These are phyloP conservation scores for Epinotia ramella DNA, from an alignment of 2,888 invertebrate genomes.

Conservation along the genomic window DNA sequence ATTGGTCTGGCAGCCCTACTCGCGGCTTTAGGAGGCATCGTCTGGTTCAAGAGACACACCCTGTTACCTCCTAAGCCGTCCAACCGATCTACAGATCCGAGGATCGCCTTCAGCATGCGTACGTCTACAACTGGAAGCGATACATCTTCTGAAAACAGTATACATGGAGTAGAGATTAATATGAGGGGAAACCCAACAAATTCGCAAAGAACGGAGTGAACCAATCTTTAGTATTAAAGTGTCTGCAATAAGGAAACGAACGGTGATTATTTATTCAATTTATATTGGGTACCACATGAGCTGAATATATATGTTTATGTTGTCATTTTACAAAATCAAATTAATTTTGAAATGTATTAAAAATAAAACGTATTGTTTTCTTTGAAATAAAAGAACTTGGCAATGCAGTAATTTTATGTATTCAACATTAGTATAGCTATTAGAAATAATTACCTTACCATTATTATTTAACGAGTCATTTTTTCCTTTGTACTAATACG, in stretches of 20 bases:
- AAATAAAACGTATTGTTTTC: not conserved
- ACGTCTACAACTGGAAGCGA: not conserved
- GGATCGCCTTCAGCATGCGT: slow-evolving; percentile 4
- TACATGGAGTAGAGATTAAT: slow-evolving; percentile 2
- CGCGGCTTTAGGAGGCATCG: slow-evolving; percentile 55
- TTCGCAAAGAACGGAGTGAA: not conserved
- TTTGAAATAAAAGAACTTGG: too few species aligned
- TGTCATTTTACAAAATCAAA: too few species aligned
- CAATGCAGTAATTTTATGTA: too few species aligned
- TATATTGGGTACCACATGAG: too few species aligned
- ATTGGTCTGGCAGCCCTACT: slow-evolving; percentile 57
- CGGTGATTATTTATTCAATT: too few species aligned
- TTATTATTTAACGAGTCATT: not conserved
- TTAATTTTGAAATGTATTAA: too few species aligned
- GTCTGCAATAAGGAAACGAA: too few species aligned
- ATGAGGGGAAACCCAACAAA: not conserved
- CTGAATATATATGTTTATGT: too few species aligned
- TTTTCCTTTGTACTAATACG: not conserved
- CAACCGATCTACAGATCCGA: slow-evolving; percentile 16
- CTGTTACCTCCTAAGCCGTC: slow-evolving; percentile 19
- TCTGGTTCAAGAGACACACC: slow-evolving; percentile 55
- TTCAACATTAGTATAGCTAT: not conserved
- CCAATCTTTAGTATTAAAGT: not conserved
- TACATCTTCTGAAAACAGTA: not conserved
- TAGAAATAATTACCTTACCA: not conserved